Evolutionary conservation across 37 sponge, comb jelly and placozoan genomes (phyloP).

Genomic region (Cliona cf. orientalis): DNA sequence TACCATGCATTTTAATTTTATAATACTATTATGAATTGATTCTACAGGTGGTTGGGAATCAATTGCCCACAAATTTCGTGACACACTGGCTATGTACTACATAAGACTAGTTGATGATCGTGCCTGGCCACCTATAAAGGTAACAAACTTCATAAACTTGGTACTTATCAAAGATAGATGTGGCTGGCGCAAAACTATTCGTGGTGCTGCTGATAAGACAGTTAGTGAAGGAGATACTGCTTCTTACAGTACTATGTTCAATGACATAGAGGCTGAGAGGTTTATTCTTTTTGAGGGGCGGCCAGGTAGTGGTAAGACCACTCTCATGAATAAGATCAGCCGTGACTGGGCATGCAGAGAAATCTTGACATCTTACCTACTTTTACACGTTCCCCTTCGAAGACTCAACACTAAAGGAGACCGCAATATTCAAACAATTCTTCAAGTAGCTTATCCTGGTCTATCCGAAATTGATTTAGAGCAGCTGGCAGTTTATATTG

Average conservation of each 20-base stretch:
- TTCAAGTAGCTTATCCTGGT: too few relatives aligned
- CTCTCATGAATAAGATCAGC: slow-evolving; percentile 17
- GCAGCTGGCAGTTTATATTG: background rate
- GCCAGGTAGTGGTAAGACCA: slow-evolving; percentile 43
- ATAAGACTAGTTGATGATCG: too few relatives aligned
- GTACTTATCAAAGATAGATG: background rate
- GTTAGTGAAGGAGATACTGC: background rate
- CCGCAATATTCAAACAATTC: too few relatives aligned
- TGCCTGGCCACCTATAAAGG: slow-evolving; percentile 19
- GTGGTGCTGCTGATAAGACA: background rate
- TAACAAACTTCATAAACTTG: background rate
- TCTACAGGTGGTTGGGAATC: too few relatives aligned
- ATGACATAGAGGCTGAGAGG: background rate
- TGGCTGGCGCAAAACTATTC: background rate
- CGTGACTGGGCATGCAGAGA: slow-evolving; percentile 20
- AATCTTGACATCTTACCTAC: background rate
- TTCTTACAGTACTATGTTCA: too few relatives aligned
- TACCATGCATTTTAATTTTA: too few relatives aligned
- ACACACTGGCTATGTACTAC: too few relatives aligned
- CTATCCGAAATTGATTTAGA: too few relatives aligned
- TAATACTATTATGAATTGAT: too few relatives aligned
- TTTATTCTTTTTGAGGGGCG: slow-evolving; percentile 15
- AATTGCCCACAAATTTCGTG: too few relatives aligned
- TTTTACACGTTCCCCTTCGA: slow-evolving; percentile 10
- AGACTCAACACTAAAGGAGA: background rate